Evolutionary conservation across 35 echinoderm and acorn worm species (phyloP).

Genomic region (Ptychodera flava): DNA sequence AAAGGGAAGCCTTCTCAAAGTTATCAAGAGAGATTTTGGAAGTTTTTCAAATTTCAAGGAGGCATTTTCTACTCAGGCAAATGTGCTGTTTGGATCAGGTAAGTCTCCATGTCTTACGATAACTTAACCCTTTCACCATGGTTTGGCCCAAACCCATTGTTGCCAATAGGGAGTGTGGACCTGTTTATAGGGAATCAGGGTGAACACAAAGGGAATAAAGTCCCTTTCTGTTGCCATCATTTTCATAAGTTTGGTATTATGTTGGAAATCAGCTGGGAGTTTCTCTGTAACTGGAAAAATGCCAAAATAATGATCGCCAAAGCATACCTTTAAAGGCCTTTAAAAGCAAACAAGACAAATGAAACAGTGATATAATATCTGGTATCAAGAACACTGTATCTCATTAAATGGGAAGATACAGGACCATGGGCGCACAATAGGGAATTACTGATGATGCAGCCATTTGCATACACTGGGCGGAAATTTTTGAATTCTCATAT

Average conservation of each 20-base stretch:
- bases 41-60: slow-evolving; percentile 57
- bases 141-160: not conserved
- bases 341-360: too few species aligned
- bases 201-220: not conserved
- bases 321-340: too few species aligned
- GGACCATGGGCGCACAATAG: too few species aligned
- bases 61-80: slow-evolving; percentile 33
- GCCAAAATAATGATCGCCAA: too few species aligned
- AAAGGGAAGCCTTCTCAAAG: slow-evolving; percentile 11
- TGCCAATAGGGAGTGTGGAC: not conserved
- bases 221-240: not conserved
- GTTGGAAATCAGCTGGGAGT: not conserved
- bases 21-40: slow-evolving; percentile 47
- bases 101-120: not conserved
- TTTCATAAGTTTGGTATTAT: not conserved
- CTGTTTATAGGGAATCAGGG: not conserved
- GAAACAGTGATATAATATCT: too few species aligned
- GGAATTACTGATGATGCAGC: too few species aligned
- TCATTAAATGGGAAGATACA: too few species aligned
- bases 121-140: not conserved
- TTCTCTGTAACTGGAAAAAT: too few species aligned
- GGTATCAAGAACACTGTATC: too few species aligned
- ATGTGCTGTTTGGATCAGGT: slow-evolving; percentile 64
- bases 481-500: too few species aligned
- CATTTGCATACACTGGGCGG: too few species aligned